Evolutionary conservation across 53 echinoderm and acorn worm species (phyloP), one percentile per base, ranked within the genome.

Genomic region (Glandiceps talaboti): DNA sequence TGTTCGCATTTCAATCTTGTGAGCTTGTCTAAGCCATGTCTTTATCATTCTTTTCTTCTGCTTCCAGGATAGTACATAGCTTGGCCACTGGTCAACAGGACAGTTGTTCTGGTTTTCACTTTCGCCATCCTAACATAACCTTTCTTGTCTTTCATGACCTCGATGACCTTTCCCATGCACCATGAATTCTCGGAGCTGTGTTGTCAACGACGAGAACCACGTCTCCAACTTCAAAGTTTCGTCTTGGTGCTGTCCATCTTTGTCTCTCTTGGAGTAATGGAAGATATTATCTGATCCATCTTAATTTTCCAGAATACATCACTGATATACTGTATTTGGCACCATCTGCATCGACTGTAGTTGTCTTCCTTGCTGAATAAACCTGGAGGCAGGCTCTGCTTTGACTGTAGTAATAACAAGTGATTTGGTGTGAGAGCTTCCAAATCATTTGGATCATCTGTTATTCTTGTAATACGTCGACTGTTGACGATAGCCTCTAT

Each of bases 401-500:
- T 80, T 29, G 76, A 28, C 31, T 76, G 74, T 74, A 85, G 27
- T 25, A 30, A 76, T 26, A 81, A 30, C 28, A 85, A 74, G 27
- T 81, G 81, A 30, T 81, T 80, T 1, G 81, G 85, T 76, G 83
- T 77, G 64, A 77, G 76, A 1, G 82, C 26, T 31, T 75, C 27
- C 26, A 76, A 29, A 28, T 33, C 76, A 28, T 80, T 78, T 20
- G 82, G 78, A 28, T 88, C 91, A 77, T 77, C 77, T 1, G 85
- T 83, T 0, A 79, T 75, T 28, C 30, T 84, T 0, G 88, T 91
- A 6, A 91, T 31, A 28, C 82, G 86, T 29, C 88, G 45, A 27
- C 78, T 76, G 79, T 91, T 91, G 33, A 86, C 78, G 25, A 88
- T 88, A 29, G 78, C 74, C 29, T 91, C 86, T 20, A 85, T 85